Base-by-base conservation (phyloP, 2,113 vertebrate genomes). In the Heliornis fulica region DNA sequence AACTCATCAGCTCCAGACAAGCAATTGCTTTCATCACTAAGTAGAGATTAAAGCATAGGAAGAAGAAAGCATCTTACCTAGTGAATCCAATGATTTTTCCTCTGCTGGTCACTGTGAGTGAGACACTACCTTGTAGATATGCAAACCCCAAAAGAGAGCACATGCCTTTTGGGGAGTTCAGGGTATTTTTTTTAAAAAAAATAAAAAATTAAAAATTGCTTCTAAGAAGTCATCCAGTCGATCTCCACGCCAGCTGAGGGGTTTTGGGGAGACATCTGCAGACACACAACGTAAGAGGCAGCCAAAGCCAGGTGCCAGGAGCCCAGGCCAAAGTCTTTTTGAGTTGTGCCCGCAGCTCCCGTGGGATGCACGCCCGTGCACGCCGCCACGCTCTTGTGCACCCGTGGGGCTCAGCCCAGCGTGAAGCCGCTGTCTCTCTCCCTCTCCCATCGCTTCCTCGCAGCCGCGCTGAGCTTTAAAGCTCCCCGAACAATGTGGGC, bases 1-100 rank as follows among this genome's bases (percentile, higher is more conserved):
- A 93, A 85, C 81, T 95, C 89, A 72, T 77, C 91, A 88, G 72
- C 80, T 70, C 59, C 75, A 94, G 95, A 85, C 76, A 84, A 63
- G 57, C 50, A 41, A 94, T 88, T 86, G 70, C 90, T 87, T 91
- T 89, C 81, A 82, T 83, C 97, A 88, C 80, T 89, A 92, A 92
- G 72, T 89, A 81, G 84, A 95, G 83, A 90, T 86, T 94, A 94
- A 97, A 95, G 93, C 87, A 83, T n/a, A 96, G 95, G 82, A 94
- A 94, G 91, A 95, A 91, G 90, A 93, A 96, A 90, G 90, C 82
- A 34, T 90, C 98, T 98, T 98, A 98, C 98, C 98, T 98, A 97
- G 83, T 18, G 93, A 70, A 93, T 95, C 57, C 95, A 85, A 34
- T 43, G 54, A 83, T 95, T 86, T 96, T 84, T 90, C 50, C 93